Evolutionary conservation across 2,113 vertebrate genomes (phyloP).

Genomic region (Halichoeres trimaculatus): DNA sequence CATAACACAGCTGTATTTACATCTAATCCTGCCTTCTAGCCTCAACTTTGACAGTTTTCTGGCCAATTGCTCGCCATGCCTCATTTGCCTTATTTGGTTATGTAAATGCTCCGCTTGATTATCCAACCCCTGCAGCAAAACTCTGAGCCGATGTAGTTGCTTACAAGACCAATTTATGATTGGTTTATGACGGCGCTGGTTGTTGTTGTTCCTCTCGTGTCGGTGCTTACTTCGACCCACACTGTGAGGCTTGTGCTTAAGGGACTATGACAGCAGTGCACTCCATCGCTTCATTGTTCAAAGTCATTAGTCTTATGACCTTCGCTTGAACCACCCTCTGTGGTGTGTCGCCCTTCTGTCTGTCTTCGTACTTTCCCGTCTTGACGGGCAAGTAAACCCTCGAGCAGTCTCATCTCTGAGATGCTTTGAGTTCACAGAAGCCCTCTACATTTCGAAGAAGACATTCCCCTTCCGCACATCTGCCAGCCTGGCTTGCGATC

Average conservation of each 20-base stretch:
- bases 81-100: constrained; percentile 71
- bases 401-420: constrained; percentile 18
- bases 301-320: constrained; percentile 66
- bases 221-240: constrained; percentile 42
- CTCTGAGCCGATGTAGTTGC: constrained; percentile 36
- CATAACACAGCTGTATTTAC: constrained; percentile 26
- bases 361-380: not conserved
- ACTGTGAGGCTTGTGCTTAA: constrained; percentile 49
- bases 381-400: constrained; percentile 32
- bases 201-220: constrained; percentile 32
- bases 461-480: constrained; percentile 51
- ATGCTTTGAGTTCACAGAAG: constrained; percentile 30
- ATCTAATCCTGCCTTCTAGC: constrained; percentile 60
- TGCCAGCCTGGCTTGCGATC: constrained; percentile 60
- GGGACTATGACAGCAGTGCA: constrained; percentile 31
- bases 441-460: constrained; percentile 7
- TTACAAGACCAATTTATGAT: constrained; percentile 53
- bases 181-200: constrained; percentile 52
- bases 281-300: constrained; percentile 62
- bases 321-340: constrained; percentile 43
- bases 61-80: constrained; percentile 62
- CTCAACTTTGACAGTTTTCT: constrained; percentile 68
- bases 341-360: constrained; percentile 14
- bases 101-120: constrained; percentile 70
- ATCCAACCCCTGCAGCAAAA: constrained; percentile 63